A percentile compares a stretch with the other conserved stretches of the same genome.
These are phyloP conservation scores for Eira barbara DNA, from an alignment of 2,113 vertebrate genomes.

Conservation along the genomic window DNA sequence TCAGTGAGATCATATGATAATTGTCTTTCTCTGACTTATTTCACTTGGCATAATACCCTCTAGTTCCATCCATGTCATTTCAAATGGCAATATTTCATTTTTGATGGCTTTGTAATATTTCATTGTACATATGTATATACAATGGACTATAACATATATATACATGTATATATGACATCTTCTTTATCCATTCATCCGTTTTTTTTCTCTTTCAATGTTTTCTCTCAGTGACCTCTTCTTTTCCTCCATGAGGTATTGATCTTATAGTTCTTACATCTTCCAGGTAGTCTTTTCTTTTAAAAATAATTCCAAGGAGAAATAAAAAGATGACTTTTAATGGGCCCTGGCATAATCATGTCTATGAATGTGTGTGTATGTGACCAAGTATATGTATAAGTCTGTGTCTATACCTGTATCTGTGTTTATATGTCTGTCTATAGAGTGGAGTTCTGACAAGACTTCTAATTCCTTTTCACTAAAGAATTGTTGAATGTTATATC, in stretches of 20 bases:
- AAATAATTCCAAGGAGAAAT: neutral
- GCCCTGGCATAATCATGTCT: neutral
- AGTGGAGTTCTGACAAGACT: neutral
- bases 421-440: neutral
- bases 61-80: neutral
- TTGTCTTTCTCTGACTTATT: neutral
- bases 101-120: too few species aligned
- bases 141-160: too few species aligned
- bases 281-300: neutral
- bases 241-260: neutral
- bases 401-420: neutral
- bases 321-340: neutral
- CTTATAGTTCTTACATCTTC: neutral
- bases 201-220: neutral
- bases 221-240: neutral
- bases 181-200: neutral
- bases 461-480: neutral
- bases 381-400: neutral
- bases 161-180: too few species aligned
- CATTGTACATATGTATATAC: too few species aligned
- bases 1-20: neutral
- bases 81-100: neutral
- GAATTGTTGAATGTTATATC: neutral
- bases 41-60: neutral
- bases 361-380: neutral